Evolutionary conservation across 2,113 vertebrate species (phyloP), one percentile per base, ranked within the genome.

Genomic region (Nipponia nippon): DNA sequence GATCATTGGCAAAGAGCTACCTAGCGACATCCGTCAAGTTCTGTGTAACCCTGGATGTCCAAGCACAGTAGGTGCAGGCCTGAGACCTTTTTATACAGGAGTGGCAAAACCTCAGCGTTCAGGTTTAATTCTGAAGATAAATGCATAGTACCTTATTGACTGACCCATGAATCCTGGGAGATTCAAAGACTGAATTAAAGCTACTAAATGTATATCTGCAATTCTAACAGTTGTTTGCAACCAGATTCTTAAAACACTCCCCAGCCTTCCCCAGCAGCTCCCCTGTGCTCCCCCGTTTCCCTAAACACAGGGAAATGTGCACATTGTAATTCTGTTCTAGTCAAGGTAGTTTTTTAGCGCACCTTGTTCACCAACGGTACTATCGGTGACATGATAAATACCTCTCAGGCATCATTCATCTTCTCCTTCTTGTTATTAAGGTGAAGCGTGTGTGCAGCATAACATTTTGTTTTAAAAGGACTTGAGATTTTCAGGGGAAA

Each of bases 331-430:
- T 92, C 89, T 36, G 4, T 62, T 83, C n/a, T 34, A 66, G 53
- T 40, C 78, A 21, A 87, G 55, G 67, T 10, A 80, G n/a, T 20
- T 80, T 72, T 90, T 69, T 53, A 83, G 49, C 13, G 75, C 55
- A 66, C 61, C 58, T 86, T 70, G 79, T 65, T 96, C 92, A 89
- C 76, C 76, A 77, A 1, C 1, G 73, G 71, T 30, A 58, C 88
- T 83, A 38, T 29, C 71, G 20, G 83, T n/a, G 88, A 94, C 90
- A 81, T 80, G 93, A 97, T 58, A 83, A 96, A 97, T 85, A 90
- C 47, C 63, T 80, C 88, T 63, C 63, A 29, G 87, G 79, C 92
- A 93, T 81, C 95, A 90, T 94, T 96, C 76, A 70, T 96, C 93
- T 94, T 94, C 82, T 94, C 92, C n/a, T 85, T 59, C 77, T 63